Base-by-base conservation (phyloP, 2,888 invertebrate genomes). In the Cephonodes hylas region DNA sequence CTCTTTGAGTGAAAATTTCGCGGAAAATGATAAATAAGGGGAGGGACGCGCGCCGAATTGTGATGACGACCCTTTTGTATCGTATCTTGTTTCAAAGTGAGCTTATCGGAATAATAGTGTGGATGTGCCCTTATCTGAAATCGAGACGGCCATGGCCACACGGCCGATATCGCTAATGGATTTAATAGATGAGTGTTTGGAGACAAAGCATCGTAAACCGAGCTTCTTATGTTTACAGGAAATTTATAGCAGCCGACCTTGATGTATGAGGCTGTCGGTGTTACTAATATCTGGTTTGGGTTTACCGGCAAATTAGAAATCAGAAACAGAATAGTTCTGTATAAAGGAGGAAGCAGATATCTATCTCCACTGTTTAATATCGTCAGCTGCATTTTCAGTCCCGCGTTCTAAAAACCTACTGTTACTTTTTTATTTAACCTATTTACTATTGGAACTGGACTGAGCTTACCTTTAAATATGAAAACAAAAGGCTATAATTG, bases 81-180 rank as follows among this genome's bases (percentile, higher is more conserved):
- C 78, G 85, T 86, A 86, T 91, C 90, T 86, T 86, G 89, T 91
- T 91, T 88, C 91, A 82, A 83, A 89, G 88, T 87, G 81, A 83
- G 83, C 83, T 88, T 88, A 89, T 86, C 87, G 85, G 75, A 79
- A 86, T 86, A 86, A 86, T 86, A 86, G 84, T 85, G 81, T 76
- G 79, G 81, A 79, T 81, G 76, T 72, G 68, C 64, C 75, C 77
- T 80, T 80, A 79, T 80, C 76, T 67, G 66, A 70, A 71, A 71
- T 42, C 22, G 58, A 42, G 25, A 42, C 45, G 10, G 38, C 13
- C 7, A 15, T 15, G 42, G 56, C 63, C 66, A 38, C 10, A n/a
- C 68, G 71, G 67, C 71, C 74, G 75, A 74, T 76, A 76, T 71
- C 75, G 74, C 72, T 79, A 78, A 81, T 80, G 73, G 74, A 70